Base-by-base conservation (phyloP, 2,888 invertebrate species). In the Apocheima hispidaria region DNA sequence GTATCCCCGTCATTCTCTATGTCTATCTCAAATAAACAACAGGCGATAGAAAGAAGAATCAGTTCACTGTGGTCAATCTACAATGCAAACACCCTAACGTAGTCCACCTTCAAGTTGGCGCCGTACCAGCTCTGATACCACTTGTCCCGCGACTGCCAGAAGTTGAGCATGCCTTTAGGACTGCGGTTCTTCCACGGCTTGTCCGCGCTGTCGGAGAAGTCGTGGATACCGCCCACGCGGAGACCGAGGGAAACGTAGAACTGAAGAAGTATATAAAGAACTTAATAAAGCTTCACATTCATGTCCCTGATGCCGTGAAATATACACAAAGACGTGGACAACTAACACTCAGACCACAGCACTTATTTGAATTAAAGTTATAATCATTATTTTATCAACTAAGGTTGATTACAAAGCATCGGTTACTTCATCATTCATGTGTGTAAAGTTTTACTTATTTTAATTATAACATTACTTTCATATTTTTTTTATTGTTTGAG, bases 131-230 rank as follows among this genome's bases (percentile, higher is more conserved):
- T 95, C 0, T 94, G 91, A 38, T 90, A 79, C 94, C 95, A 95
- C 28, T 87, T 81, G 23, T 92, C 82, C 66, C 93, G 89, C 1
- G 88, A 83, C 12, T 92, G 85, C 95, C 96, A 96, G 88, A 97
- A 97, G 36, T 93, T 87, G 10, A 94, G 84, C 81, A 94, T 93
- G 0, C 95, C 94, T 75, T 94, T 94, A 1, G 94, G 94, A 56
- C 93, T 93, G 4, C 84, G 82, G 81, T 97, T 97, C 52, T 72
- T 87, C 97, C 97, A 98, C 0, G 97, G 97, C 78, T 97, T 98
- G 43, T 87, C 86, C 0, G 85, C 73, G 58, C 82, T 79, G 73
- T 97, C 96, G 0, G 94, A 92, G 79, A 97, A 97, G 80, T 95
- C 95, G 58, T 94, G 93, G 46, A 94, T 87, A 7, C 97, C 97